Evolutionary conservation across 2,888 invertebrate species (phyloP).

Genomic region (Tridacna gigas): DNA sequence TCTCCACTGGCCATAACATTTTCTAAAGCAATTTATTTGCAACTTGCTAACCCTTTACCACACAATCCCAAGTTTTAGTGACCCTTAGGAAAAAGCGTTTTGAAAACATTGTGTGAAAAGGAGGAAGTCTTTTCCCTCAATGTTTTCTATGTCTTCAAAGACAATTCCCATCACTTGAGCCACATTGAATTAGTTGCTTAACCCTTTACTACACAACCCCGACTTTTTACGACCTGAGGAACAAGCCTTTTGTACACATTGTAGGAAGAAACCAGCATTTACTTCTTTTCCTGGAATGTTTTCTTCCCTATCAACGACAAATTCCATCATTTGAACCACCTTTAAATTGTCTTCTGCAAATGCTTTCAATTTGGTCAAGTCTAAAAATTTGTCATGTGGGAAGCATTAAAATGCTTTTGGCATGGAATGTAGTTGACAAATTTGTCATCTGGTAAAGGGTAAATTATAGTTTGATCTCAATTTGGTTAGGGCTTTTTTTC

Average conservation of each 20-base stretch:
- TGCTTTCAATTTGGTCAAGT: conserved; percentile 1
- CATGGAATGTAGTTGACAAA: no score
- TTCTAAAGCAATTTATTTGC: no score
- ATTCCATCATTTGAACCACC: neutral
- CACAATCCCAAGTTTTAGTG: no score
- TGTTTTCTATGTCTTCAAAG: neutral
- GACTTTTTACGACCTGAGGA: no score
- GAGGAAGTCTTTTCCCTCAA: neutral
- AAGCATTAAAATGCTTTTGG: neutral
- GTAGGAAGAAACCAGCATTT: neutral
- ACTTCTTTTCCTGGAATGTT: neutral
- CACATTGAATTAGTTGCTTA: neutral
- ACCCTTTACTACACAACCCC: no score
- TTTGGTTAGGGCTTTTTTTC: no score
- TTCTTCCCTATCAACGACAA: neutral
- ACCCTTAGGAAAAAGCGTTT: no score
- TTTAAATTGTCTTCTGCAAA: neutral
- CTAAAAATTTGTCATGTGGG: neutral
- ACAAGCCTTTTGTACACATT: neutral
- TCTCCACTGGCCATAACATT: no score
- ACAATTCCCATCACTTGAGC: neutral
- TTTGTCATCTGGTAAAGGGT: no score
- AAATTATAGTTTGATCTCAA: no score
- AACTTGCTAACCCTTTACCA: no score
- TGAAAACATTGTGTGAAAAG: neutral